These are phyloP conservation scores for Lethenteron camtschaticum DNA, from an alignment of 2,113 vertebrate species.

Conservation along the genomic window DNA sequence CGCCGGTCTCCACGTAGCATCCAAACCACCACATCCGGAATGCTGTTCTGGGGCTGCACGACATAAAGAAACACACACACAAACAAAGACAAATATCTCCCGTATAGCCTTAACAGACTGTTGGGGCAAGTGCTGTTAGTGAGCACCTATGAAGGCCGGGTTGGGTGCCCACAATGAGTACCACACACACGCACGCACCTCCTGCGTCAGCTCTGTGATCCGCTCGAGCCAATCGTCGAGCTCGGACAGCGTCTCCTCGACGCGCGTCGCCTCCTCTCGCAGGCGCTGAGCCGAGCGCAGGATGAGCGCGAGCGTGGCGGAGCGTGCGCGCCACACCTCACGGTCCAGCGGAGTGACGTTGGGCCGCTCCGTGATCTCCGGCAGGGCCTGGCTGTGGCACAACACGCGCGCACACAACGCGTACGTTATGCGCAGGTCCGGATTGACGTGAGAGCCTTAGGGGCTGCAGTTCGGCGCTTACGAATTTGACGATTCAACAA, in stretches of 20 bases:
- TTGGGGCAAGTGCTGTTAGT: no score
- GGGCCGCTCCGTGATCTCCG: constrained; percentile 8
- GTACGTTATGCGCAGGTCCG: no score
- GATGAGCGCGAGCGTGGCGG: constrained; percentile 12
- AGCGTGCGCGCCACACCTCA: constrained; percentile 14
- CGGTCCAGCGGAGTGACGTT: constrained; percentile 15
- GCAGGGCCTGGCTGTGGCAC: constrained; percentile 15
- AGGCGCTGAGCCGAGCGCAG: background rate
- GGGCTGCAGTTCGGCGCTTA: no score
- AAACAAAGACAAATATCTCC: no score
- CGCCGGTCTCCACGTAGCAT: constrained; percentile 15
- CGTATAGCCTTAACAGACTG: no score
- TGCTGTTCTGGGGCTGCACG: constrained; percentile 18
- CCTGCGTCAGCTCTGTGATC: background rate
- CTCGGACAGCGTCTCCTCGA: constrained; percentile 12
- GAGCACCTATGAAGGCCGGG: no score
- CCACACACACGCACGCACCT: constrained; percentile 15
- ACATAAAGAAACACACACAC: background rate
- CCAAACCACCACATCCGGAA: constrained; percentile 27
- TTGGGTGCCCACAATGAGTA: no score
- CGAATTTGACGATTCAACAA: no score
- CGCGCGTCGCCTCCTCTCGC: background rate
- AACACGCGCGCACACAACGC: no score
- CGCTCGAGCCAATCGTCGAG: constrained; percentile 20
- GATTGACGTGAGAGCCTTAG: no score